Conservation (phyloP, 2,797 vertebrate genomes). For the Phoebastria nigripes region DNA sequence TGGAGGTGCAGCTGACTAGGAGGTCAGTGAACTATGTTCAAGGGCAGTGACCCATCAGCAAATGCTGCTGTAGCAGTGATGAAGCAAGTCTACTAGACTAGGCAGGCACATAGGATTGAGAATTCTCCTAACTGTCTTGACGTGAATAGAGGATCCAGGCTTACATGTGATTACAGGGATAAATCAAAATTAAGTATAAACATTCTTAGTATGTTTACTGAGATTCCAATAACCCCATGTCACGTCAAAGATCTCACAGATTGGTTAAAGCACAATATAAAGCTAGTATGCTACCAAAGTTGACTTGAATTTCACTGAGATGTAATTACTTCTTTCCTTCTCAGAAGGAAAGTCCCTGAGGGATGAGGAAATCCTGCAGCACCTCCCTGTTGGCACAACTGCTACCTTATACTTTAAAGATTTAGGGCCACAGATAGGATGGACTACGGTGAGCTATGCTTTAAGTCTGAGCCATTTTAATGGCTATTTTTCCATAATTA, state of each 20-base stretch:
- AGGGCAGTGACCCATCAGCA: neutral
- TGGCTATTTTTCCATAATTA: constrained; percentile 38
- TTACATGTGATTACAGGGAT: neutral
- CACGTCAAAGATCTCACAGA: neutral
- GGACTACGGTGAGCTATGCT: constrained; percentile 82
- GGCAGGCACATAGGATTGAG: neutral
- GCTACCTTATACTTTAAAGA: constrained; percentile 88
- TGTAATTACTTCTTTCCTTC: constrained; percentile 55
- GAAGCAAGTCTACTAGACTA: neutral
- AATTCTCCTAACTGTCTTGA: neutral
- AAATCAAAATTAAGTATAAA: neutral
- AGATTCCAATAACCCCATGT: neutral
- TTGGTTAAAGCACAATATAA: neutral
- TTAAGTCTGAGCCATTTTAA: constrained; percentile 7
- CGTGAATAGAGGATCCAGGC: neutral
- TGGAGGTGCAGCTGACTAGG: neutral
- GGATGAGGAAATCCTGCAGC: constrained; percentile 85
- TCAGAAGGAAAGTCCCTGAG: constrained; percentile 83
- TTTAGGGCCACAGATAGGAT: constrained; percentile 86
- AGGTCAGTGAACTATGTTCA: neutral
- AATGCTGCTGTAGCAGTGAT: neutral
- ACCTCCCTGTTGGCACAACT: constrained; percentile 84
- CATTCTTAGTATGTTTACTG: neutral
- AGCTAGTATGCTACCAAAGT: neutral
- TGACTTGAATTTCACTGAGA: constrained; percentile 24